Conservation (phyloP, 2,113 vertebrate species). For the Erinaceus europaeus region DNA sequence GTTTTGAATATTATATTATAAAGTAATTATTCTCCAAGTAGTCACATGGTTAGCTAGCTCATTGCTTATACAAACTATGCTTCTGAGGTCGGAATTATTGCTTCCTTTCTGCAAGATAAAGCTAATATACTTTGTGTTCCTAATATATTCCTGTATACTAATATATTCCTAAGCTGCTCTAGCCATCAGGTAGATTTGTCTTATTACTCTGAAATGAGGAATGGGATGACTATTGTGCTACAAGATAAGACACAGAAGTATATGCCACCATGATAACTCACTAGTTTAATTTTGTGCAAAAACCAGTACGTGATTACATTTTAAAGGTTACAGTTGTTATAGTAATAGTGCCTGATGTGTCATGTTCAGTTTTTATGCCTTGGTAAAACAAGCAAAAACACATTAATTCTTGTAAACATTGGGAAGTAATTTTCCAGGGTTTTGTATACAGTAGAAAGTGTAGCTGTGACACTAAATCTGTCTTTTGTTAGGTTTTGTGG, state of each 20-base stretch:
- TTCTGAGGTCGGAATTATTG: conserved; percentile 10
- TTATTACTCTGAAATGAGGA: conserved; percentile 6
- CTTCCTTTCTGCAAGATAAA: conserved; percentile 5
- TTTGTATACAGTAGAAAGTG: conserved; percentile 7
- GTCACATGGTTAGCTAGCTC: conserved; percentile 2
- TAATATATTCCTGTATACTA: too few species aligned
- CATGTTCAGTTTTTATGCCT: conserved; percentile 20
- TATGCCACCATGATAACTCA: background rate
- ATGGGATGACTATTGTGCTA: background rate
- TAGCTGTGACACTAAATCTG: background rate
- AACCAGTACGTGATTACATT: background rate
- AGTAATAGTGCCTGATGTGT: background rate
- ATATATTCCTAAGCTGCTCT: conserved; percentile 10
- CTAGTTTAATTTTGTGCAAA: conserved; percentile 31
- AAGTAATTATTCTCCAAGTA: background rate
- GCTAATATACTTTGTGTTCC: too few species aligned
- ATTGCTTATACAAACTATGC: background rate
- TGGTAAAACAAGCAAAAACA: conserved; percentile 35
- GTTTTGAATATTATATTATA: conserved; percentile 30
- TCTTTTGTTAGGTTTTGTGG: conserved; percentile 20
- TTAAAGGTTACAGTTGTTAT: background rate
- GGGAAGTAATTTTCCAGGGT: conserved; percentile 3
- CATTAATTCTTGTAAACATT: conserved; percentile 30
- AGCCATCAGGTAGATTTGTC: conserved; percentile 4
- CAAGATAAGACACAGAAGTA: background rate